A percentile compares a stretch with the other conserved stretches of the same genome.
phyloP scores from a whole-genome alignment of 2,113 vertebrate species.

The Dendropsophus ebraccatus region DNA sequence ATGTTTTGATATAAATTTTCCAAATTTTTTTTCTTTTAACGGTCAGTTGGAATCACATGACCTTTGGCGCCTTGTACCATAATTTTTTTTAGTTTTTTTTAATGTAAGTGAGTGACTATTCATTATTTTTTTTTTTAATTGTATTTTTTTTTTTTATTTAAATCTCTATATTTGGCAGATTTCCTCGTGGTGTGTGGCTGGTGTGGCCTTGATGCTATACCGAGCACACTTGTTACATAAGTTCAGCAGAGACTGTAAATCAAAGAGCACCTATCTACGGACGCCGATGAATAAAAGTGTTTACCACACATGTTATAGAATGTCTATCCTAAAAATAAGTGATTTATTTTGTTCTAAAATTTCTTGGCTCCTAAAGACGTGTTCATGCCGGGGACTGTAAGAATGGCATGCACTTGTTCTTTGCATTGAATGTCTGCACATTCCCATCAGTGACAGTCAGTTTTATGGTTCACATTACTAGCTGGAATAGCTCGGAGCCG shows the following conservation, averaged over 20 bases:
- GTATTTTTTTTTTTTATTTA: no score
- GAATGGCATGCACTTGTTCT: constrained; percentile 12
- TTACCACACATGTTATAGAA: constrained; percentile 25
- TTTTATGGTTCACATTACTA: constrained; percentile 19
- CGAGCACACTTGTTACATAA: constrained; percentile 11
- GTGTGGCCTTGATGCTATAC: neutral
- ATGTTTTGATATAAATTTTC: neutral
- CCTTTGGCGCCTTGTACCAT: no score
- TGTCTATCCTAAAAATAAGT: constrained; percentile 40
- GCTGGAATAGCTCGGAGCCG: neutral
- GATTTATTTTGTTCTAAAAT: constrained; percentile 45
- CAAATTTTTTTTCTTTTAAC: no score
- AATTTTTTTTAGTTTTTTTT: no score
- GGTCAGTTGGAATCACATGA: no score
- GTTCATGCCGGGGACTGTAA: neutral
- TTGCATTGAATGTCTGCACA: constrained; percentile 22
- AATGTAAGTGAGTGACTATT: no score
- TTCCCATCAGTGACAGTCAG: constrained; percentile 22
- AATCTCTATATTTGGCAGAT: no score
- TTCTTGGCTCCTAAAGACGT: constrained; percentile 16
- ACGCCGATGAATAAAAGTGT: constrained; percentile 10
- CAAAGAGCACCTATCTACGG: neutral
- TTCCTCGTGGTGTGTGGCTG: neutral
- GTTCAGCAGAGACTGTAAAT: constrained; percentile 25
- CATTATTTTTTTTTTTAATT: no score